Percentiles rank a stretch among this genome's conserved stretches.
These are phyloP conservation scores for Apotomis betuletana DNA, from an alignment of 2,888 invertebrate genomes.

Conservation along the genomic window DNA sequence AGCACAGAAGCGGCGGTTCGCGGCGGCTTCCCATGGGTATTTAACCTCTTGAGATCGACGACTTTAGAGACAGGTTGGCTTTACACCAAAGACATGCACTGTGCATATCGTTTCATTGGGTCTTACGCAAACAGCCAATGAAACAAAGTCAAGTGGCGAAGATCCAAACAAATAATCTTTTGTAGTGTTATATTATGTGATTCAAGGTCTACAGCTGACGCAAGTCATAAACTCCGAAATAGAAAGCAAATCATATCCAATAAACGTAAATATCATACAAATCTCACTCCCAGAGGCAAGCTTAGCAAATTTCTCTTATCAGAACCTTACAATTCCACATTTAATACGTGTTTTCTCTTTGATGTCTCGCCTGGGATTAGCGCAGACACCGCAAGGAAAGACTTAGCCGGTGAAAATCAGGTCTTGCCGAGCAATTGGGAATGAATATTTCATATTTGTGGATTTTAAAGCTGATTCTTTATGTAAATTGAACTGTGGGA, in stretches of 20 bases:
- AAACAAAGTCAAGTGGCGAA: too few relatives aligned
- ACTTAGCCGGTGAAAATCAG: not conserved
- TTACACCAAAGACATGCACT: not conserved
- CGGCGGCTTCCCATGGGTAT: constrained; percentile 23
- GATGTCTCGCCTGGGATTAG: constrained; percentile 5
- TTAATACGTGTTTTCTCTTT: not conserved
- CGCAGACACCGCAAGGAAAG: too few relatives aligned
- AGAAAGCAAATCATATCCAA: not conserved
- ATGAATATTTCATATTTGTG: not conserved
- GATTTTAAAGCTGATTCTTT: not conserved
- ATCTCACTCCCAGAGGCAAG: constrained; percentile 1
- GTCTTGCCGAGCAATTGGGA: not conserved
- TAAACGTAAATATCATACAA: constrained; percentile 7
- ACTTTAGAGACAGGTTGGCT: not conserved
- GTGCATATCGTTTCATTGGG: too few relatives aligned
- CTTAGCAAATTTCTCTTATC: constrained; percentile 16
- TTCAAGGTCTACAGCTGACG: too few relatives aligned
- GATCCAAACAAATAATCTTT: too few relatives aligned
- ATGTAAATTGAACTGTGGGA: too few relatives aligned
- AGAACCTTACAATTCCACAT: not conserved
- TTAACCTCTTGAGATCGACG: constrained; percentile 4
- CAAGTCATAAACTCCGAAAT: too few relatives aligned
- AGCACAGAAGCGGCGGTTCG: constrained; percentile 36
- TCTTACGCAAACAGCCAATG: too few relatives aligned
- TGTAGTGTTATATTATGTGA: too few relatives aligned